Evolutionary conservation across 2,797 vertebrate species (phyloP), one percentile per base, ranked within the genome.

Genomic region (Macropodus opercularis): DNA sequence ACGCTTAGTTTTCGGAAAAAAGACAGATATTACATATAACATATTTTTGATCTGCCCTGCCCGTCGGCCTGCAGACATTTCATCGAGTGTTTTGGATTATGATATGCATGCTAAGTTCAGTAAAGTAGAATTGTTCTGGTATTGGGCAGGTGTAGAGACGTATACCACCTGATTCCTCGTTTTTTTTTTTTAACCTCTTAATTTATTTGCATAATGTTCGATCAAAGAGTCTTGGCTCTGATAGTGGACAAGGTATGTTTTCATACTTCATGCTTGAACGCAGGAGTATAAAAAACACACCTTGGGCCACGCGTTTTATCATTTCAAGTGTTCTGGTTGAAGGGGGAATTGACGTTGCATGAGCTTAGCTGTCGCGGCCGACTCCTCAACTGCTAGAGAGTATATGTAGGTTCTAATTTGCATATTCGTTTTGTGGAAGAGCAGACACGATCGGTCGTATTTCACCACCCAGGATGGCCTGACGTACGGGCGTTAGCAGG

Each of bases 91-190:
- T 72, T 67, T 51, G 6, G 39, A 32, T 46, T 32, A 46, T 69
- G 11, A 43, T 58, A 35, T 67, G 79, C 76, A 69, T 84, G 73
- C 61, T 56, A 42, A 19, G 57, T 64, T 65, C n/a, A 48, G 47
- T 69, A 9, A 61, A 36, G 13, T 15, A 60, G 24, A 39, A 44
- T 35, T 48, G 21, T 68, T 72, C 77, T 23, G 23, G 53, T 27
- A 35, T 57, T 47, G 22, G 24, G 54, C 46, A 56, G 26, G 22
- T 60, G 34, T 76, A 32, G 26, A 41, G 39, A n/a, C 34, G 24
- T 63, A 69, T 50, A 21, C 15, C 41, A 44, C 51, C 18, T n/a
- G n/a, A 35, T 31, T 23, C 29, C 21, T 31, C 23, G 3, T 58
- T 39, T 36, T 66, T 70, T 58, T 39, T 36, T 66, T 70, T 38